Conservation (phyloP, 2,888 invertebrate species). For the Hydriomena furcata region DNA sequence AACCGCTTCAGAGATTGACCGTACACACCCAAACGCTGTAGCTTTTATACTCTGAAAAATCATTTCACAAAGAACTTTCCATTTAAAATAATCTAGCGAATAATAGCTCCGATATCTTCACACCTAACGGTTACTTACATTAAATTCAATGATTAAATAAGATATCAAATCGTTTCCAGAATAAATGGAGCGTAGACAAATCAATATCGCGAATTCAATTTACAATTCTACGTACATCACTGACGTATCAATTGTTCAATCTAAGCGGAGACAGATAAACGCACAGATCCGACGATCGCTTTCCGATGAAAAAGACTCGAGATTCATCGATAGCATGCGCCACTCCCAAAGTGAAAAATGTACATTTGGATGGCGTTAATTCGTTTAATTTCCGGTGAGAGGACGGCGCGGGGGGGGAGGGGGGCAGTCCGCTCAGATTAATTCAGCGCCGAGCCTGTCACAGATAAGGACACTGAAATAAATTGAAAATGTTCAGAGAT, state of each 20-base stretch:
- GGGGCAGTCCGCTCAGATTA: slow-evolving; percentile 76
- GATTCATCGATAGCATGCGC: slow-evolving; percentile 80
- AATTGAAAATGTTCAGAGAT: slow-evolving; percentile 84
- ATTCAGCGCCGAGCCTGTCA: slow-evolving; percentile 80
- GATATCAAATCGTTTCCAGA: slow-evolving; percentile 72
- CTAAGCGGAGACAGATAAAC: slow-evolving; percentile 79
- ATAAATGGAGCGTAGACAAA: slow-evolving; percentile 76
- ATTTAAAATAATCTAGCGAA: slow-evolving; percentile 39
- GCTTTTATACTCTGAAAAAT: slow-evolving; percentile 2
- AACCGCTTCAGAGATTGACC: slow-evolving; percentile 65
- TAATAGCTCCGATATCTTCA: slow-evolving; percentile 26
- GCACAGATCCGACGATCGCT: slow-evolving; percentile 73
- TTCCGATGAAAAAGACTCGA: slow-evolving; percentile 77
- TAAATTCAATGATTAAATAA: slow-evolving; percentile 22
- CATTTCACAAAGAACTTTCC: slow-evolving; percentile 32
- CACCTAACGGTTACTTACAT: not conserved
- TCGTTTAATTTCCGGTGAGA: slow-evolving; percentile 84
- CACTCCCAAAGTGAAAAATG: slow-evolving; percentile 82
- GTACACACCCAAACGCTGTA: slow-evolving; percentile 33
- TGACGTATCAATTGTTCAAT: slow-evolving; percentile 82
- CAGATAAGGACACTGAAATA: slow-evolving; percentile 83
- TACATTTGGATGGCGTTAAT: slow-evolving; percentile 84
- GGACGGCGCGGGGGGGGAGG: slow-evolving; percentile 46
- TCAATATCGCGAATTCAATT: slow-evolving; percentile 79
- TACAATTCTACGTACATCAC: slow-evolving; percentile 78